Evolutionary conservation across 2,113 vertebrate genomes (phyloP), one percentile per base, ranked within the genome.

Genomic region (Scomber colias): DNA sequence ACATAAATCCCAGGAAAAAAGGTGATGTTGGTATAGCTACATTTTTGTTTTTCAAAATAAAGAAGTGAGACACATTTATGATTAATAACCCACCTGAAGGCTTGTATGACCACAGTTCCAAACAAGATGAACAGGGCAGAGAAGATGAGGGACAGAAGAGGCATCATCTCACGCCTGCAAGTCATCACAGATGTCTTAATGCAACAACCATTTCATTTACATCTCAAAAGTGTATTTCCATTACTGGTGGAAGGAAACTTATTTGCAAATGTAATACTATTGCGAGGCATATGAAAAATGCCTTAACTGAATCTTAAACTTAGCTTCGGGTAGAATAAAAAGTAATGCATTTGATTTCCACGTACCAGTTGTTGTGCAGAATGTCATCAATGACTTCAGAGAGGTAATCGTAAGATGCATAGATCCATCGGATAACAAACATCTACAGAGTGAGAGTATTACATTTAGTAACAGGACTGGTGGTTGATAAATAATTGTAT

Each of bases 161-260:
- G 98, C 97, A 99, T 99, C 97, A 99, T 97, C 82, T 99, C 98
- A 77, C 97, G 94, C 98, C 98, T 99, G 85, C 19, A 94, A 77
- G 64, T 45, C 49, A 73, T 27, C 30, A 45, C 12, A 74, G 35
- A 69, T 12, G 10, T 63, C 9, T 61, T 5, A 75, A 63, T 27
- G 27, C n/a, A 76, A 50, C 49, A 27, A 11, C 4, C 21, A 31
- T 7, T 56, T 10, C 4, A 17, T 14, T 8, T 56, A 17, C 51
- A 13, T 2, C 31, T 71, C 12, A 62, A 5, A 7, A 30, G 5
- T 11, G 2, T 46, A 14, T 51, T 66, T 65, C 3, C 3, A 9
- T 35, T 12, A 16, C n/a, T 16, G 5, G 0, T 10, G 48, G 11
- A 51, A 9, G 5, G 17, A 24, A 50, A 15, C 51, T 69, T 56